Evolutionary conservation across 2,888 invertebrate genomes (phyloP).

Genomic region (Campoplex capitator): DNA sequence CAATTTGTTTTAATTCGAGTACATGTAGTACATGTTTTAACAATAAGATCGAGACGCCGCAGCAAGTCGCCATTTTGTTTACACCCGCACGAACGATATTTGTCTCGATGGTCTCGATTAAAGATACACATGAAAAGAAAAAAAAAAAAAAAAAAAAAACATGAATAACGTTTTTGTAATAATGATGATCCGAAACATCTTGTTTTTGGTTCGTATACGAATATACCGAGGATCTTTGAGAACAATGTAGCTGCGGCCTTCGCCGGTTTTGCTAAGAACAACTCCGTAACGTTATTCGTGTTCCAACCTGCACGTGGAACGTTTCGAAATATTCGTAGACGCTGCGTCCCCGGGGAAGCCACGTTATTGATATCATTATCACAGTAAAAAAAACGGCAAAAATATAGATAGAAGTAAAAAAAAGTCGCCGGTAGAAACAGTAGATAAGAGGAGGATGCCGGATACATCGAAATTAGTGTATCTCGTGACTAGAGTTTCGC

Average conservation of each 20-base stretch:
- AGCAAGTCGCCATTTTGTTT: slow-evolving; percentile 48
- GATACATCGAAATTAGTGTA: slow-evolving; percentile 30
- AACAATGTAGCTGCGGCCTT: not conserved
- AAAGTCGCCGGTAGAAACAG: slow-evolving; percentile 19
- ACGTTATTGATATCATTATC: slow-evolving; percentile 32
- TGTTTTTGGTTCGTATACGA: not conserved
- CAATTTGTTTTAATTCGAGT: not conserved
- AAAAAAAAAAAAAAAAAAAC: not conserved
- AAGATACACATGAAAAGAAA: not conserved
- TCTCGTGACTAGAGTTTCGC: slow-evolving; percentile 37
- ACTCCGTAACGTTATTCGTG: slow-evolving; percentile 11
- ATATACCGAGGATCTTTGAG: not conserved
- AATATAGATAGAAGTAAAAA: not conserved
- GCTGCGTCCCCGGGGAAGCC: slow-evolving; percentile 54
- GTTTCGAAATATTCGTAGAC: slow-evolving; percentile 27
- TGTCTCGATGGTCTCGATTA: slow-evolving; percentile 15
- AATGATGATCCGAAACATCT: not conserved
- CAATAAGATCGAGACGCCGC: not conserved
- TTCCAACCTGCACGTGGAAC: slow-evolving; percentile 53
- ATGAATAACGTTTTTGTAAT: slow-evolving; percentile 1
- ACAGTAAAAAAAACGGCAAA: slow-evolving; percentile 18
- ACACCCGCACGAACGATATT: slow-evolving; percentile 16
- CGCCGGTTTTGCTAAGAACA: not conserved
- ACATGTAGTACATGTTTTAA: slow-evolving; percentile 6
- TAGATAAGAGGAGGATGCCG: slow-evolving; percentile 44